A percentile compares a stretch with the other conserved stretches of the same genome.
phyloP scores from a whole-genome alignment of 2,113 vertebrate species.

The Pteruthius melanotis region DNA sequence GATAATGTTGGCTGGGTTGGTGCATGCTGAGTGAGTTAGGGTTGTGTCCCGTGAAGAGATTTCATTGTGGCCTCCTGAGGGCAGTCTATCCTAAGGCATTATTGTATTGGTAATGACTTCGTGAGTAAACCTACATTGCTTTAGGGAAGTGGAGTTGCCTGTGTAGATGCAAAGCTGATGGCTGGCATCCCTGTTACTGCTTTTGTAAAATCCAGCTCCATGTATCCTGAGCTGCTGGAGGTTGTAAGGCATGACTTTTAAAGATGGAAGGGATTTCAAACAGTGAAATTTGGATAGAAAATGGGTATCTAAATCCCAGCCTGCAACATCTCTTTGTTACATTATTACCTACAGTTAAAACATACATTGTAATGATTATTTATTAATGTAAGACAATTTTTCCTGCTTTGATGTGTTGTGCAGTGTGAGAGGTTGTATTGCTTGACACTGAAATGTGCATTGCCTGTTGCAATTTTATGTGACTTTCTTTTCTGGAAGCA shows the following conservation, averaged over 20 bases:
- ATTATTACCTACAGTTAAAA: not conserved
- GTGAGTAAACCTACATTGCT: not conserved
- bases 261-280: not conserved
- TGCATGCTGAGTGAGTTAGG: too few species aligned
- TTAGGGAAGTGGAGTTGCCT: not conserved
- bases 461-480: not conserved
- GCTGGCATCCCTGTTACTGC: not conserved
- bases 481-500: not conserved
- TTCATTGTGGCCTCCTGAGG: conserved; percentile 36
- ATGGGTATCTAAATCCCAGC: not conserved
- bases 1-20: not conserved
- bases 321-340: not conserved
- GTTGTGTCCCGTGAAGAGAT: not conserved
- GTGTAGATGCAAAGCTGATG: not conserved
- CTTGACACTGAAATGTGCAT: not conserved
- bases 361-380: not conserved
- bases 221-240: not conserved
- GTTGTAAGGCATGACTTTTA: not conserved
- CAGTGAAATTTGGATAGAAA: not conserved
- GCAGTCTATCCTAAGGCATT: conserved; percentile 42
- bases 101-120: not conserved
- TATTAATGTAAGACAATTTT: not conserved
- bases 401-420: not conserved
- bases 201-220: not conserved
- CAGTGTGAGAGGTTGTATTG: not conserved